Evolutionary conservation across 2,113 vertebrate genomes (phyloP), one percentile per base, ranked within the genome.

Genomic region (Gymnorhina tibicen): DNA sequence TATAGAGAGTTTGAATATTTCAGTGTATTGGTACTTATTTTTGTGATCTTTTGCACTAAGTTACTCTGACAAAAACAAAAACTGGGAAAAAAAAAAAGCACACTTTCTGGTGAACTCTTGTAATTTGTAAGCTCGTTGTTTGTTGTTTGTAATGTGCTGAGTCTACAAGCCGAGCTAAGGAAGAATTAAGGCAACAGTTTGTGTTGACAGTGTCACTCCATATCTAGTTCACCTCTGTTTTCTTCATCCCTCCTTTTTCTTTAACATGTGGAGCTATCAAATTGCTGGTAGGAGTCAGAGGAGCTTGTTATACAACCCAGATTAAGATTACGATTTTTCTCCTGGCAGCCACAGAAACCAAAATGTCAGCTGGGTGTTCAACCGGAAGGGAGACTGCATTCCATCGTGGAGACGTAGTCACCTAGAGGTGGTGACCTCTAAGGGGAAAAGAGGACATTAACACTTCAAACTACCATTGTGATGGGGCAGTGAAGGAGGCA

Each of bases 91-190:
- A 68, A 97, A 97, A 97, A 96, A 97, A 97, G 89, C 92, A 97
- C 96, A 96, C 76, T 95, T 93, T 91, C 77, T 96, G 94, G 89
- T 97, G 86, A 97, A 92, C 91, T 96, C 56, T 93, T 97, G 86
- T 97, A 97, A 95, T 96, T 96, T 95, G 94, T 97, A 96, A 97
- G 93, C 89, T 97, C 44, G 33, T 93, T 95, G 62, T 97, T 93
- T 95, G 90, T 97, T 91, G 88, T 96, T 96, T 93, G 77, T 95
- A 93, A 93, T 74, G 69, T 96, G 92, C 74, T 67, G 90, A 95
- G 89, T 97, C 93, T 93, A 93, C 56, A 92, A 97, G 72, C 55
- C 68, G 1, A 97, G 68, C 83, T 92, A 72, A 97, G 49, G 41
- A 94, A 87, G 32, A 55, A 69, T 93, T 81, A 97, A 95, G 95